Evolutionary conservation across 2,113 vertebrate genomes (phyloP).

Genomic region (Thermophis baileyi): DNA sequence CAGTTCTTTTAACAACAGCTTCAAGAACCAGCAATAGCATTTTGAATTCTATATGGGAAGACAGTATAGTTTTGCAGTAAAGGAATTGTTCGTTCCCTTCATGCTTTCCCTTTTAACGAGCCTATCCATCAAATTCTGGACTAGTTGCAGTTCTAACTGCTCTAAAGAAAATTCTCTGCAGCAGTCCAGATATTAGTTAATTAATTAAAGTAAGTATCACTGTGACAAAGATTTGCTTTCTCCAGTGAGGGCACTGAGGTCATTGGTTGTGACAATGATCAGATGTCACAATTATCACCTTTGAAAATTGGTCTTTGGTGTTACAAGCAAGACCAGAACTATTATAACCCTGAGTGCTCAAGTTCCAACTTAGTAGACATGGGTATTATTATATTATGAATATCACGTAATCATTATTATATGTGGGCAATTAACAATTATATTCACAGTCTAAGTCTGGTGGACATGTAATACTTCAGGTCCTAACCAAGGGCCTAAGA

Average conservation of each 20-base stretch:
- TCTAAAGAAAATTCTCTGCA: background rate
- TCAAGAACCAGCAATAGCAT: background rate
- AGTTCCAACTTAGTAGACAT: background rate
- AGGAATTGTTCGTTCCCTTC: background rate
- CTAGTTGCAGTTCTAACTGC: background rate
- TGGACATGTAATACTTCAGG: background rate
- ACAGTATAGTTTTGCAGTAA: background rate
- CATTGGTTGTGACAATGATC: background rate
- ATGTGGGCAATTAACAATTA: background rate
- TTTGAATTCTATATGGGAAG: background rate
- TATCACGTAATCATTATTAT: background rate
- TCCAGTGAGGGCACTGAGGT: background rate
- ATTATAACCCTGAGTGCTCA: background rate
- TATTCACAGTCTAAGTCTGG: background rate
- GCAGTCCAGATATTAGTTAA: background rate
- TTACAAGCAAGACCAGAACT: background rate
- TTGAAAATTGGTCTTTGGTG: background rate
- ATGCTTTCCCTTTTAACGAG: background rate
- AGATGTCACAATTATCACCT: background rate
- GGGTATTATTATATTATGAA: background rate
- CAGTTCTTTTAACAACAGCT: background rate
- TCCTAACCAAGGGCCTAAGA: background rate
- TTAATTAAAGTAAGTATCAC: background rate
- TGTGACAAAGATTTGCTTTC: background rate
- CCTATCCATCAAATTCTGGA: background rate